Evolutionary conservation across 2,888 invertebrate genomes (phyloP).

Genomic region (Eupithecia pulchellata): DNA sequence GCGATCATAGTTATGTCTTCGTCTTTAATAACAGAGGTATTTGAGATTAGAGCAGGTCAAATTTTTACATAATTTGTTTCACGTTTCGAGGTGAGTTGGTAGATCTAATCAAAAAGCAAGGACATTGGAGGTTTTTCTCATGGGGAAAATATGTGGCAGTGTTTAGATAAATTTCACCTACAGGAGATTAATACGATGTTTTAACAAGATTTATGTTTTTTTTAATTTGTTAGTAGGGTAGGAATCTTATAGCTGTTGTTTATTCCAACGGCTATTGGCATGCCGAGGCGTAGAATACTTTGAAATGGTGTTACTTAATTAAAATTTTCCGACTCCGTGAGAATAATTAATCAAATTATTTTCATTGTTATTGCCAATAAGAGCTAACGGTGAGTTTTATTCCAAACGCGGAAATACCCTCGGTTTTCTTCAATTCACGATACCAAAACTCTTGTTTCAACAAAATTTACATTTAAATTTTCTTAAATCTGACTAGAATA

Average conservation of each 20-base stretch:
- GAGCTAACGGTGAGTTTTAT: constrained; percentile 37
- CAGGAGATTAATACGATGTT: background rate
- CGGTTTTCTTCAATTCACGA: constrained; percentile 56
- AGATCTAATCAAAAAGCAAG: no score
- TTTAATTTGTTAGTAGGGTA: background rate
- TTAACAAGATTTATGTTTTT: background rate
- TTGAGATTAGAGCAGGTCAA: no score
- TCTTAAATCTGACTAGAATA: constrained; percentile 41
- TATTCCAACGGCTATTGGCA: background rate
- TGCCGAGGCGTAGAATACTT: background rate
- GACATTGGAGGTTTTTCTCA: no score
- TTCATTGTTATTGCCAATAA: constrained; percentile 34
- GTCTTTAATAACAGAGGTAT: no score
- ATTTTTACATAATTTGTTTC: no score
- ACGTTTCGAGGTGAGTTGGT: background rate
- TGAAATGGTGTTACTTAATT: background rate
- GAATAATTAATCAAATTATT: constrained; percentile 39
- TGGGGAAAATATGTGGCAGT: background rate
- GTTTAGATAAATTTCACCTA: no score
- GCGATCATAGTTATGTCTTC: no score
- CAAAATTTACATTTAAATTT: constrained; percentile 50
- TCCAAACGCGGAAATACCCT: constrained; percentile 40
- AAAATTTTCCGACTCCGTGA: background rate
- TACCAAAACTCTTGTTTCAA: constrained; percentile 52
- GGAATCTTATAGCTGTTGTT: background rate